Evolutionary conservation across 35 echinoderm and acorn worm genomes (phyloP).

Genomic region (Anneissia japonica): DNA sequence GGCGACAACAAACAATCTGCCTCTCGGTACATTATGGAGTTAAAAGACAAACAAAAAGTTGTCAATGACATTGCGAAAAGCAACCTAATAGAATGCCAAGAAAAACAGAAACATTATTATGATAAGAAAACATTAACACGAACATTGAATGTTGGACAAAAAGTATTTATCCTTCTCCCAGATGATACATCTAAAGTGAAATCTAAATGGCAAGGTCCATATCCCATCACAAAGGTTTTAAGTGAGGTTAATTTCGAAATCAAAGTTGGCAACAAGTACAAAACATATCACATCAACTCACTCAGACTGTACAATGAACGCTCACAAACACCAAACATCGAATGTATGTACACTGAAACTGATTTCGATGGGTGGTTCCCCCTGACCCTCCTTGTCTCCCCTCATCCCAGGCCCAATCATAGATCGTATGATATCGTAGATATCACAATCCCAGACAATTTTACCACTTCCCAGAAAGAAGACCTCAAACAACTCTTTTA

Average conservation of each 20-base stretch:
- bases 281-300: conserved; percentile 18
- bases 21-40: too few species aligned
- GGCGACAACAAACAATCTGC: too few species aligned
- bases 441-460: not conserved
- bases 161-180: conserved; percentile 18
- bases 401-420: not conserved
- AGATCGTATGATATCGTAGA: conserved; percentile 5
- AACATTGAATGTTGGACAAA: not conserved
- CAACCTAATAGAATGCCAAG: not conserved
- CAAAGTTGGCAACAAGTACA: not conserved
- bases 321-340: not conserved
- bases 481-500: conserved; percentile 4
- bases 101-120: conserved; percentile 17
- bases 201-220: conserved; percentile 54
- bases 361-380: not conserved
- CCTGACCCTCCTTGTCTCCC: not conserved
- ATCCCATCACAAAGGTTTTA: not conserved
- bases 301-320: conserved; percentile 11
- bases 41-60: too few species aligned
- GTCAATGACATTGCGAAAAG: not conserved
- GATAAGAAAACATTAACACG: conserved; percentile 13
- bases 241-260: conserved; percentile 21
- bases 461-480: not conserved
- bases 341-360: not conserved
- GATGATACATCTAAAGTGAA: conserved; percentile 15